Evolutionary conservation across 2,113 vertebrate species (phyloP).

Genomic region (Phoxinus phoxinus): DNA sequence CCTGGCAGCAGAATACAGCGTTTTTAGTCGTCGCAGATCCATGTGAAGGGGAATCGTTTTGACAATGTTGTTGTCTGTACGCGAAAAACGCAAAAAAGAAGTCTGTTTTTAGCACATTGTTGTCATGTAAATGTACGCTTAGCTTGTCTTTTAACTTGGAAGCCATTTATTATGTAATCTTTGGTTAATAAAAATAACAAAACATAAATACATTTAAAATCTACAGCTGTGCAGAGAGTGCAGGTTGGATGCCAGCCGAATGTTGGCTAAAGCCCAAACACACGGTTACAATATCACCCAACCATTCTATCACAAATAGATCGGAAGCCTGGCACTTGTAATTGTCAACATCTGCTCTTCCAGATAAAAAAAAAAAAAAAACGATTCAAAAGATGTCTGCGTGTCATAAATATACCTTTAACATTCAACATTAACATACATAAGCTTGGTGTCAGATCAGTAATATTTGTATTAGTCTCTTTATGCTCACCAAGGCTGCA

Average conservation of each 20-base stretch:
- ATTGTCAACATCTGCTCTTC: constrained; percentile 36
- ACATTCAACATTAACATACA: neutral
- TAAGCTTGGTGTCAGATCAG: neutral
- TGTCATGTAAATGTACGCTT: no score
- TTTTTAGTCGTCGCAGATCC: no score
- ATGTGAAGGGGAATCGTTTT: no score
- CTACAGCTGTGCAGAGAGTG: neutral
- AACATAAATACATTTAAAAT: neutral
- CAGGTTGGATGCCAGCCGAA: constrained; percentile 1
- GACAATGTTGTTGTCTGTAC: no score
- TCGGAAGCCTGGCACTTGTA: constrained; percentile 21
- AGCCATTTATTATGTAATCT: neutral
- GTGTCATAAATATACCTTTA: neutral
- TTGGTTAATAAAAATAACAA: neutral
- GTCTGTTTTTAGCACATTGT: no score
- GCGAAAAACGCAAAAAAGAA: no score
- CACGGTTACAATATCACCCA: constrained; percentile 15
- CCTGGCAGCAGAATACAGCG: no score
- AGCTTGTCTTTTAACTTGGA: neutral
- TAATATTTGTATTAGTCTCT: neutral
- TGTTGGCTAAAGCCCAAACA: constrained; percentile 17
- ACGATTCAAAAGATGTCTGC: constrained; percentile 3
- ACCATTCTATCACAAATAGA: constrained; percentile 39
- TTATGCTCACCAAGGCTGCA: neutral
- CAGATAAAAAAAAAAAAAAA: neutral